Evolutionary conservation across 2,888 invertebrate genomes (phyloP), one percentile per base, ranked within the genome.

Genomic region (Drepana falcataria): DNA sequence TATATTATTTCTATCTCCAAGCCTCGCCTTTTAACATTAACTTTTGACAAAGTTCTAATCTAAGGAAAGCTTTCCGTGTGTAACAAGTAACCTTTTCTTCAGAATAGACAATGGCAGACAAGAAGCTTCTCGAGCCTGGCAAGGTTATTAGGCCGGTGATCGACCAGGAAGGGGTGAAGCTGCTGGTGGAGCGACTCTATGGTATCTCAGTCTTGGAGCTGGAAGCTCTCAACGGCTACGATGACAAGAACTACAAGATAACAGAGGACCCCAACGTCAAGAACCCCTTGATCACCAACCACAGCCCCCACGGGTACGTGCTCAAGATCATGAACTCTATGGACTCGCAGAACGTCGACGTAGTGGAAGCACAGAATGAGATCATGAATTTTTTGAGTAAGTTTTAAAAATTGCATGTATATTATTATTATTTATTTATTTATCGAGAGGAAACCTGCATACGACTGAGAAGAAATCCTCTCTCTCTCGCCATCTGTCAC

Each of bases 251-350:
- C 83, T 96, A 93, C 79, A 93, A 92, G 69, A 85, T 96, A 7
- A 75, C 84, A 1, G 94, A 94, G 59, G 90, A 91, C 6, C 87
- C 91, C 0, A 91, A 91, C 58, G 88, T 92, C 57, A 91, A 92
- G 73, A 95, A 95, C 79, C 92, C 93, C 0, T 71, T 94, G 34
- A 92, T 94, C 57, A 83, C 90, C 0, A 74, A 84, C 2, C 88
- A 92, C 60, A 90, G 91, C 59, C 85, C 92, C 0, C 77, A 93
- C 64, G 95, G 95, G 0, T 96, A 95, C 73, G 94, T 96, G 34
- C 82, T 98, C 56, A 98, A 98, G 91, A 93, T 98, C 52, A 91
- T 96, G 66, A 98, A 98, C 84, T 93, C 95, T 0, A 85, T 95
- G 76, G 97, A 97, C 79, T 96, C 97, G 0, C 91, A 93, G 69